Evolutionary conservation across 2,888 invertebrate genomes (phyloP), one percentile per base, ranked within the genome.

Genomic region (Drosophila flavopinicola): DNA sequence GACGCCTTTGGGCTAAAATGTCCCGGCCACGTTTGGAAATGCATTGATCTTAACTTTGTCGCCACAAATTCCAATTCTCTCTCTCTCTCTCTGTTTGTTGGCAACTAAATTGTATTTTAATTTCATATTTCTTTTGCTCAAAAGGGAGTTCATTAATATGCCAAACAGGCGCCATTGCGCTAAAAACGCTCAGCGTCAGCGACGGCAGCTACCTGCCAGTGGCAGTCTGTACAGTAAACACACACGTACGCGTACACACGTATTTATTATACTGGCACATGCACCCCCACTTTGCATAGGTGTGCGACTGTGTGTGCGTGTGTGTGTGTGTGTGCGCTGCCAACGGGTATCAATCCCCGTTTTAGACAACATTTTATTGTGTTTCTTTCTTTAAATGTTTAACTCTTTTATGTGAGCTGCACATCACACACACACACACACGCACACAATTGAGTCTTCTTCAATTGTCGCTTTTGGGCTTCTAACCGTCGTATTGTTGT

Each of bases 121-220:
- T 85, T 85, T 87, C 71, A 84, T 85, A 82, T 85, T 82, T 78
- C 78, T 66, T 61, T 75, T 38, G 17, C 59, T 54, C 53, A 61
- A 77, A 84, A 75, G 87, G 85, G 86, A 85, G 85, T 85, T 87
- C 75, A 84, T 84, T 84, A 72, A 85, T 83, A 87, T 84, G 83
- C 84, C 66, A 65, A 32, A 35, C 84, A 85, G 79, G 85, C 74
- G 77, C 67, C 78, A 63, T 66, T 79, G 77, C n/a, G n/a, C n/a
- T n/a, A n/a, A n/a, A n/a, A n/a, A 78, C 67, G 80, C 63, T 73
- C 35, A 69, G 51, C 48, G 30, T 29, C 68, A 56, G 67, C 63
- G 47, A 49, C 64, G 57, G 38, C 64, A 45, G 61, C 87, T 85
- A 80, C 85, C 87, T 83, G 82, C 60, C 82, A 69, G 42, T 63